Evolutionary conservation across 2,113 vertebrate genomes (phyloP).

Genomic region (Chaetorhynchus papuensis): DNA sequence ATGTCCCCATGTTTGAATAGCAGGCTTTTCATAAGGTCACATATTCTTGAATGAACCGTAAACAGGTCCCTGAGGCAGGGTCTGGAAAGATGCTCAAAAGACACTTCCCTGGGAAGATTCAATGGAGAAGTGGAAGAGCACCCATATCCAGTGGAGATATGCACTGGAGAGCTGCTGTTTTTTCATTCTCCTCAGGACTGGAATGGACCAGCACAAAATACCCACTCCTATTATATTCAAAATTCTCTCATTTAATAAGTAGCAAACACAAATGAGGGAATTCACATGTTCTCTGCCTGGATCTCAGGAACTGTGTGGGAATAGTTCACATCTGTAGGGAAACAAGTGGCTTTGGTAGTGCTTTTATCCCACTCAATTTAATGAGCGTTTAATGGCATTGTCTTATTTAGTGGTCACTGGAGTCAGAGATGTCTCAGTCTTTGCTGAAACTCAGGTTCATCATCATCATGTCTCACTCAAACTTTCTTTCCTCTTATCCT

Average conservation of each 20-base stretch:
- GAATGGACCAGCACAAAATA: background rate
- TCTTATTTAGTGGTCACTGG: no score
- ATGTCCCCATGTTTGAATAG: background rate
- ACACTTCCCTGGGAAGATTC: background rate
- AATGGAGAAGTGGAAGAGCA: background rate
- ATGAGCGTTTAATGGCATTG: no score
- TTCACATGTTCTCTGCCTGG: background rate
- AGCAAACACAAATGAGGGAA: background rate
- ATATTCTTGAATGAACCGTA: background rate
- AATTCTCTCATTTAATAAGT: background rate
- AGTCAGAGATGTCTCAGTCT: background rate
- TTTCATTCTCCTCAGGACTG: background rate
- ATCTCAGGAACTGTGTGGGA: background rate
- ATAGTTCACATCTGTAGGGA: background rate
- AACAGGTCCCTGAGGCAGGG: accelerated
- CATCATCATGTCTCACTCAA: background rate
- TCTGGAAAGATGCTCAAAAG: background rate
- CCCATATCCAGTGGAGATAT: background rate
- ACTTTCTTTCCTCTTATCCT: background rate
- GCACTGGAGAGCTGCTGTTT: background rate
- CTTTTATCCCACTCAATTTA: background rate
- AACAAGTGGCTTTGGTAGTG: background rate
- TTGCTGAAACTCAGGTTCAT: background rate
- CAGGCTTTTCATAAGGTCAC: background rate
- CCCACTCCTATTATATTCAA: background rate